A percentile compares a stretch with the other conserved stretches of the same genome.
Evolutionary conservation across 2,113 vertebrate genomes (phyloP).

Genomic region (Percopsis transmontana): DNA sequence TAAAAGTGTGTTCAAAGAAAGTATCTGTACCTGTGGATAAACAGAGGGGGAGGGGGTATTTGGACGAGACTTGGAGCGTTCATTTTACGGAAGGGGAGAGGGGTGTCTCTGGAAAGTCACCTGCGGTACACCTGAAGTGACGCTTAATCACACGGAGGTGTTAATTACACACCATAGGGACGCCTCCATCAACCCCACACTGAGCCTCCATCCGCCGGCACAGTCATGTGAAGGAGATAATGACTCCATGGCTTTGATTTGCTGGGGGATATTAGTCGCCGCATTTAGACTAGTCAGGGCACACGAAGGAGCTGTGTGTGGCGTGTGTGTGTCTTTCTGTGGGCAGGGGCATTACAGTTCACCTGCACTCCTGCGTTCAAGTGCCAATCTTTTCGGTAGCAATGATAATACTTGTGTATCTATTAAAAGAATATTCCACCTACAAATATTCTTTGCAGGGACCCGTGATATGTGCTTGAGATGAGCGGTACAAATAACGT

Average conservation of each 20-base stretch:
- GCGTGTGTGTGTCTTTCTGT: background rate
- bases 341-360: too few species aligned
- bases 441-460: too few species aligned
- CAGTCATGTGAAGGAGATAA: constrained; percentile 37
- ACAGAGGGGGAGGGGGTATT: background rate
- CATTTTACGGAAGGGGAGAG: background rate
- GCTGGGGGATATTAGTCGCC: background rate
- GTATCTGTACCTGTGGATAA: too few species aligned
- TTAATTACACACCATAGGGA: constrained; percentile 40
- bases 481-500: too few species aligned
- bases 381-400: too few species aligned
- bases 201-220: constrained; percentile 37
- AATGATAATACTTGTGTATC: too few species aligned
- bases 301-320: background rate
- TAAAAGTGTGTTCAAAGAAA: too few species aligned
- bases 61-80: too few species aligned
- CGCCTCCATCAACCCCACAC: constrained; percentile 21
- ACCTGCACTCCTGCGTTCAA: too few species aligned
- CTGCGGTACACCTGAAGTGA: constrained; percentile 1
- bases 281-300: too few species aligned
- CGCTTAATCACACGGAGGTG: constrained; percentile 29
- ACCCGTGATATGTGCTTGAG: too few species aligned
- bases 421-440: too few species aligned
- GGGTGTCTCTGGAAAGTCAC: background rate
- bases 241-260: constrained; percentile 36